Evolutionary conservation across 2,797 vertebrate species (phyloP), one percentile per base, ranked within the genome.

Genomic region (Ibycter americanus): DNA sequence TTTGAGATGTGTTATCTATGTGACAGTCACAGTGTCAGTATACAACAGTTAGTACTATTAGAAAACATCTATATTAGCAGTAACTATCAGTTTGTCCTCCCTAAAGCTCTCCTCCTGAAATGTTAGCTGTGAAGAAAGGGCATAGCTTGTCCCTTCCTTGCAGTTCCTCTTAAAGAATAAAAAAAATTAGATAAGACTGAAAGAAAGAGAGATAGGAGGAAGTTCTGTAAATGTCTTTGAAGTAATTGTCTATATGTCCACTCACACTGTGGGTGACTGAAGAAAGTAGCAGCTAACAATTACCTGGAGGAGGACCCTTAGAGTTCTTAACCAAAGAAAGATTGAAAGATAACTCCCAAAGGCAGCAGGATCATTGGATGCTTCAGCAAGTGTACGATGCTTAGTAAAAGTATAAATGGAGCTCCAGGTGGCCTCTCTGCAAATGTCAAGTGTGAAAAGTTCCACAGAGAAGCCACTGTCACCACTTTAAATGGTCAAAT

Each of bases 271-370:
- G 34, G 34, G 34, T 88, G 59, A 70, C 63, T 58, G 23, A 83
- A 84, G 22, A 74, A 47, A 68, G 59, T 6, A 82, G 23, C 29
- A 79, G 52, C 44, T 55, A 67, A 52, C 51, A 85, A 87, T 83
- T 77, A 85, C 26, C 62, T 87, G 74, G 51, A 96, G 79, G 71
- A 95, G 26, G 58, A 91, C 21, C 34, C 16, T 87, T 47, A 22
- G 34, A 76, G 76, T 58, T 91, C 51, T 80, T 85, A 93, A 93
- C 73, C 91, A 74, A 95, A 59, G 31, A 59, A 80, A 90, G 55
- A 71, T 5, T 59, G 65, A 91, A 80, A 17, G 27, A 67, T 70
- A 73, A 59, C 40, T 93, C 55, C 68, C 61, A 88, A 90, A 83
- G 62, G 56, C 76, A 86, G 14, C n/a, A 63, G 67, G 56, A 88